Percentiles rank a stretch among this genome's conserved stretches.
Conservation (phyloP, 2,797 vertebrate genomes). For the Microctenopoma stevenorrisi region DNA sequence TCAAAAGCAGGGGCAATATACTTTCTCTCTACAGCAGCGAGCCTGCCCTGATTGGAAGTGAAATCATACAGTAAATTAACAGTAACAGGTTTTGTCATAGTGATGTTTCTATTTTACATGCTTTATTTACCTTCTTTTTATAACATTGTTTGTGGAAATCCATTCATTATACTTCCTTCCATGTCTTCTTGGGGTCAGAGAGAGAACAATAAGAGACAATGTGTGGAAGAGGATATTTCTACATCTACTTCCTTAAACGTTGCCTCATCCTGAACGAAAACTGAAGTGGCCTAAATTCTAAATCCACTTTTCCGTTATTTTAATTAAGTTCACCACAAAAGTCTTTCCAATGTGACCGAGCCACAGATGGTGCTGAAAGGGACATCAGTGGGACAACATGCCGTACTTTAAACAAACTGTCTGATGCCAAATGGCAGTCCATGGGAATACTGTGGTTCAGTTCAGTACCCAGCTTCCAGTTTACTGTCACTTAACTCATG, state of each 20-base stretch:
- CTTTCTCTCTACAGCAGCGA: constrained; percentile 49
- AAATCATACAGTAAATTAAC: constrained; percentile 46
- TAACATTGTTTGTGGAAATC: not conserved
- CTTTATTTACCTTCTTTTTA: not conserved
- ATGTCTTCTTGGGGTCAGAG: constrained; percentile 56
- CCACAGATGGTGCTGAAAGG: constrained; percentile 46
- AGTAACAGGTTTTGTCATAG: not conserved
- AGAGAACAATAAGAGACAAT: constrained; percentile 71
- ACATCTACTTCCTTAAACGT: constrained; percentile 60
- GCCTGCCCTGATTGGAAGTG: constrained; percentile 19
- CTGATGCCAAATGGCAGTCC: constrained; percentile 20
- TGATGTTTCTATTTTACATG: not conserved
- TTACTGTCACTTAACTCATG: constrained; percentile 8
- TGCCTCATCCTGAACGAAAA: constrained; percentile 55
- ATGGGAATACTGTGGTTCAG: constrained; percentile 38
- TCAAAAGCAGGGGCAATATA: constrained; percentile 48
- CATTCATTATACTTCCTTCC: constrained; percentile 68
- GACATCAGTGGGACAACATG: constrained; percentile 22
- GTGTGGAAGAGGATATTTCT: constrained; percentile 79
- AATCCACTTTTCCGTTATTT: constrained; percentile 35
- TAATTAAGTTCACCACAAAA: constrained; percentile 37
- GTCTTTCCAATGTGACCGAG: constrained; percentile 19
- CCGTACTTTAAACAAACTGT: constrained; percentile 45
- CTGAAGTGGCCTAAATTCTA: constrained; percentile 36
- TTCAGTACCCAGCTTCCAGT: constrained; percentile 9